Evolutionary conservation across 2,113 vertebrate genomes (phyloP).

Genomic region (Haplochromis burtoni): DNA sequence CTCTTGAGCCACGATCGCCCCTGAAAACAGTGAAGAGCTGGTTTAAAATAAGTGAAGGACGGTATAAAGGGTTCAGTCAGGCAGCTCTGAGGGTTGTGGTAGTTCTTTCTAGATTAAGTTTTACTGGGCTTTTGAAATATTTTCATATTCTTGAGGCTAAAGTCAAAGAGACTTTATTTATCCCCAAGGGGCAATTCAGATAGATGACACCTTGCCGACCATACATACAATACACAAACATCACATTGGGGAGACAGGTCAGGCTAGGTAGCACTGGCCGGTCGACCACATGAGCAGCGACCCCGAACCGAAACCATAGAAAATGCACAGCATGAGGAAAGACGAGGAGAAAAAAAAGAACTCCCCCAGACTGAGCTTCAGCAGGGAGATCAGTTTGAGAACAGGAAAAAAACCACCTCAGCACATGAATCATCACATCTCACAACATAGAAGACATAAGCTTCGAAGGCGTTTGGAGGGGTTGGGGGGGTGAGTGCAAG

Average conservation of each 20-base stretch:
- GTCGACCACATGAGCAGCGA: neutral
- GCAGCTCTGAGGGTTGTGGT: neutral
- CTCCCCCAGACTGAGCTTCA: neutral
- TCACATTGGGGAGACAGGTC: neutral
- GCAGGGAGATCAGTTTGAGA: neutral
- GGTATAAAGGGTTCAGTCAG: neutral
- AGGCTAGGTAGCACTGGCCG: neutral
- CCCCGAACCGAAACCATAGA: accelerated
- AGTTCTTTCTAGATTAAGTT: neutral
- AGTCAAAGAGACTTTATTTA: neutral
- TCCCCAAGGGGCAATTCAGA: accelerated
- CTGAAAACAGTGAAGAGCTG: neutral
- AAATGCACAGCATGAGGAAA: neutral
- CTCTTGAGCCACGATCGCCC: neutral
- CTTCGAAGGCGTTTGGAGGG: neutral
- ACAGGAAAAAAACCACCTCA: neutral
- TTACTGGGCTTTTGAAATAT: neutral
- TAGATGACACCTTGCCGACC: neutral
- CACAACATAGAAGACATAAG: neutral
- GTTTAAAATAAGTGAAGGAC: neutral
- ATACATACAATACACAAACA: neutral
- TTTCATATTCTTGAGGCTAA: neutral
- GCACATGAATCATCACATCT: neutral
- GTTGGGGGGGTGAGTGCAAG: neutral
- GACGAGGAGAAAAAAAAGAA: accelerated